Evolutionary conservation across 2,113 vertebrate species (phyloP).

Genomic region (Lagenorhynchus albirostris): DNA sequence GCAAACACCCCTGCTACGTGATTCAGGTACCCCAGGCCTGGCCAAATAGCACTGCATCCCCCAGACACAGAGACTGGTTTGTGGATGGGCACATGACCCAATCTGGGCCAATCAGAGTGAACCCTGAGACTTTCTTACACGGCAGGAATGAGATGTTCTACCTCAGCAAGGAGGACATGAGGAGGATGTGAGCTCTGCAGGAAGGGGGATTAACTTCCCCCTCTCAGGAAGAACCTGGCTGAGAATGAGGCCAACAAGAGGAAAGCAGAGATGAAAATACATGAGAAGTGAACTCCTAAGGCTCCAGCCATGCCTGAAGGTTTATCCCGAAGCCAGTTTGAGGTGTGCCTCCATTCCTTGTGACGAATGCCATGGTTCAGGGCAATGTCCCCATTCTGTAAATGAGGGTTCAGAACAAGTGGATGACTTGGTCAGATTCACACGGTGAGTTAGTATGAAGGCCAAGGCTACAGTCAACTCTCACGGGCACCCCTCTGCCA

Average conservation of each 20-base stretch:
- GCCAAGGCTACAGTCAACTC: not conserved
- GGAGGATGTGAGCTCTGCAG: not conserved
- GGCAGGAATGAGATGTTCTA: not conserved
- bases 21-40: not conserved
- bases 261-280: not conserved
- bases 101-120: not conserved
- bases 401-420: not conserved
- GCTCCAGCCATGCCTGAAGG: not conserved
- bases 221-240: not conserved
- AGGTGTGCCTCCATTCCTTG: not conserved
- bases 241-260: not conserved
- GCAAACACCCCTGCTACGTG: not conserved
- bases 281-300: not conserved
- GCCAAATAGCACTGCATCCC: not conserved
- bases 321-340: not conserved
- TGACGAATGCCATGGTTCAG: not conserved
- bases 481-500: not conserved
- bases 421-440: not conserved
- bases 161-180: not conserved
- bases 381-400: not conserved
- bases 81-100: not conserved
- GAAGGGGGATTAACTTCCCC: not conserved
- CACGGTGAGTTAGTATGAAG: too few species aligned
- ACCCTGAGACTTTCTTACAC: not conserved
- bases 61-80: not conserved